These are phyloP conservation scores for Sinhomidia bicolor DNA, from an alignment of 2,888 invertebrate genomes.

Conservation along the genomic window DNA sequence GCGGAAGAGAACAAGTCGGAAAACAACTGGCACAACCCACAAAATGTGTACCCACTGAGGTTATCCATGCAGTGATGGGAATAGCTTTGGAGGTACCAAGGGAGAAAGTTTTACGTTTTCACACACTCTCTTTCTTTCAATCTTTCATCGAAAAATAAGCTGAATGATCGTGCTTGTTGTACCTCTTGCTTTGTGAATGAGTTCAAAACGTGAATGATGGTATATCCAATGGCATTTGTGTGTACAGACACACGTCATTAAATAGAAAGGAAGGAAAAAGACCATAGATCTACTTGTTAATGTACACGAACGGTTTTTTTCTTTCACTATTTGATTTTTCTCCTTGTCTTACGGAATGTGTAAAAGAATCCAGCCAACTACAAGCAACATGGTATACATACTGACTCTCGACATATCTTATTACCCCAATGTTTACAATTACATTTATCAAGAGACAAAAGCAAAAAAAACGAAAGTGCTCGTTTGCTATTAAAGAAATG, in stretches of 20 bases:
- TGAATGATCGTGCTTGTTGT: constrained; percentile 25
- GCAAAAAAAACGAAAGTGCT: not conserved
- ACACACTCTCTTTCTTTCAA: not conserved
- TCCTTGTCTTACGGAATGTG: not conserved
- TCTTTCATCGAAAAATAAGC: constrained; percentile 45
- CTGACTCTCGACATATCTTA: not conserved
- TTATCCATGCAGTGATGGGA: constrained; percentile 27
- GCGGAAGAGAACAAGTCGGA: constrained; percentile 18
- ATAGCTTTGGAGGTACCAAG: not conserved
- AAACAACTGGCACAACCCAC: constrained; percentile 46
- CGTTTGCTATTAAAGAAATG: not conserved
- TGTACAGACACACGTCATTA: constrained; percentile 43
- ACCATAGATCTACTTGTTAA: constrained; percentile 27
- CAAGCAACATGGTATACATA: no score
- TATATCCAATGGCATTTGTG: not conserved
- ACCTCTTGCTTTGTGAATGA: constrained; percentile 30
- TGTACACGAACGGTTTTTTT: constrained; percentile 5
- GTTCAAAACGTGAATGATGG: not conserved
- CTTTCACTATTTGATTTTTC: not conserved
- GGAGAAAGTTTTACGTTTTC: constrained; percentile 12
- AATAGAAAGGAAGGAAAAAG: constrained; percentile 30
- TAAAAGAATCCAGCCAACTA: no score
- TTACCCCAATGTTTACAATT: not conserved
- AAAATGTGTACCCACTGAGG: constrained; percentile 63
- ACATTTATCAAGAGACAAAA: not conserved